Base-by-base conservation (phyloP, 2,113 vertebrate genomes). In the Fregata magnificens region DNA sequence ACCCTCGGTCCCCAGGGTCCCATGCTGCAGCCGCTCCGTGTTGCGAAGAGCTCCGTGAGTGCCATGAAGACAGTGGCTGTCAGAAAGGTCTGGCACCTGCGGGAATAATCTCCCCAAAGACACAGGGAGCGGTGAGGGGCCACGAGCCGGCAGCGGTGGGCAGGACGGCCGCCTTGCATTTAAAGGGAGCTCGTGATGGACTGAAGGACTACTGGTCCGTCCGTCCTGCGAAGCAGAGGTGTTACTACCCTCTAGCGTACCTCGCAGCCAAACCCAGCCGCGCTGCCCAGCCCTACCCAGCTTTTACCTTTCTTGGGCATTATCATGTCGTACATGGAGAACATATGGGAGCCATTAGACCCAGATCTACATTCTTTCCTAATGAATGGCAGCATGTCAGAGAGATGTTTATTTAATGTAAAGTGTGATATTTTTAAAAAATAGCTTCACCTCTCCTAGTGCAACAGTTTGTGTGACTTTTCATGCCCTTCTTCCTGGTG, bases 361-460 rank as follows among this genome's bases (percentile, higher is more conserved):
- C 53, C 93, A 91, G 87, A 83, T 96, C 95, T 86, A 91, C 85
- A 67, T 96, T 97, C 76, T 94, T 96, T 69, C 74, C 90, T 80
- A 93, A 78, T 12, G 82, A 94, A 90, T 93, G 77, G 91, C 80
- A 69, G 84, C 72, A 16, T 45, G 88, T 94, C 69, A 86, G 82
- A 92, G 93, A 73, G 44, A 78, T 97, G 92, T 95, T 97, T 96
- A 86, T 96, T 96, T 96, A 94, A 95, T 50, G 82, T 87, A 93
- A 96, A 97, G 87, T 73, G 34, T 59, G 79, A 72, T 88, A 76
- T 50, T 28, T 84, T 29, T 4, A 9, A 80, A 40, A 94, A 93
- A 87, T 44, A 93, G 71, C 50, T 73, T 69, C 59, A 24, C 62
- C 78, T 83, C 47, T 72, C 86, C 58, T 53, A 73, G 86, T 34